Evolutionary conservation across 2,888 invertebrate species (phyloP).

Genomic region (Ellobium chinense): DNA sequence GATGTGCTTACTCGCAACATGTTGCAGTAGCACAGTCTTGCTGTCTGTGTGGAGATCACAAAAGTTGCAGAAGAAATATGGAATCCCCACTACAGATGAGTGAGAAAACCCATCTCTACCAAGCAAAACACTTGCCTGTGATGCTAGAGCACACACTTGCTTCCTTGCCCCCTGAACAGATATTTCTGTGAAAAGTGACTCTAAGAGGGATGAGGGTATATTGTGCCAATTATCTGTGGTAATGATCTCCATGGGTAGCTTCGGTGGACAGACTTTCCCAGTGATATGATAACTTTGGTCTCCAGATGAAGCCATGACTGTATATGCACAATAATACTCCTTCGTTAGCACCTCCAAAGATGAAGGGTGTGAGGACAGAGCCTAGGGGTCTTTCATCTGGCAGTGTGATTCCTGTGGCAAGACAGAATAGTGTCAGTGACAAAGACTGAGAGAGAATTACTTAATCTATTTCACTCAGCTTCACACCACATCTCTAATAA

Average conservation of each 20-base stretch:
- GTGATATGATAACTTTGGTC: constrained; percentile 38
- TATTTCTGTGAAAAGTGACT: constrained; percentile 12
- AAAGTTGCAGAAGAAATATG: constrained; percentile 42
- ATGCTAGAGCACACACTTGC: constrained; percentile 22
- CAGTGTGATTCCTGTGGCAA: not conserved
- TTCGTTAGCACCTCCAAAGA: no score
- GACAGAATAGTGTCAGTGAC: no score
- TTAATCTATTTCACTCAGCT: no score
- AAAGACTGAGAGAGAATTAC: no score
- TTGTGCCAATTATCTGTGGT: not conserved
- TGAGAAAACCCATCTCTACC: constrained; percentile 11
- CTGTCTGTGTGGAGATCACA: constrained; percentile 34
- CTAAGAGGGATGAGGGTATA: not conserved
- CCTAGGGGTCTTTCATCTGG: no score
- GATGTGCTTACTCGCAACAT: constrained; percentile 11
- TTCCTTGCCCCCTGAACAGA: not conserved
- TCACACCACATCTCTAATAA: no score
- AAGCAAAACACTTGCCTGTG: constrained; percentile 29
- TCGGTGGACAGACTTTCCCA: constrained; percentile 35
- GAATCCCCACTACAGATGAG: constrained; percentile 23
- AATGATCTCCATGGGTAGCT: constrained; percentile 25
- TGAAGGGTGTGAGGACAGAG: no score
- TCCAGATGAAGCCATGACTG: not conserved
- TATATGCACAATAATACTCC: no score
- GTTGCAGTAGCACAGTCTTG: constrained; percentile 21